Conservation (phyloP, 1,140 invertebrate species). For the Aphaenogaster rudis region DNA sequence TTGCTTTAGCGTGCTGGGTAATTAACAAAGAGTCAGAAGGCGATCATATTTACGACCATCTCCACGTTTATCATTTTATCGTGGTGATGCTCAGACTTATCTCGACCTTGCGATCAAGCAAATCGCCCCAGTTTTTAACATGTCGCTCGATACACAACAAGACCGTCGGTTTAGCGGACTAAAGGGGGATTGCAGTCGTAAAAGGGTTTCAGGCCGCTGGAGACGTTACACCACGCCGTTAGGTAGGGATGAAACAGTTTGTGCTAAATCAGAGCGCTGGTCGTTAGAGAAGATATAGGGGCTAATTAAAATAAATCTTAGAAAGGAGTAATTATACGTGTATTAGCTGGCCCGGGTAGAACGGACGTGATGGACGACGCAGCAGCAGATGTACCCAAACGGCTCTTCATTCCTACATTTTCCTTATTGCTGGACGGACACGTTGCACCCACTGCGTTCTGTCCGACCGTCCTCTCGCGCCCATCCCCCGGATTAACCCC, state of each 20-base stretch:
- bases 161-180: slow-evolving; percentile 40
- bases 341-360: slow-evolving; percentile 84
- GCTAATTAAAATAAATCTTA: slow-evolving; percentile 88
- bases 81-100: neutral
- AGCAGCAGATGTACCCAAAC: slow-evolving; percentile 87
- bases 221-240: slow-evolving; percentile 66
- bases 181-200: slow-evolving; percentile 53
- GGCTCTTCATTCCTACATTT: slow-evolving; percentile 87
- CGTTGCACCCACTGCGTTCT: slow-evolving; percentile 74
- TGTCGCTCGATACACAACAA: slow-evolving; percentile 46
- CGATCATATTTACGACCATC: neutral
- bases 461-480: slow-evolving; percentile 8
- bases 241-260: slow-evolving; percentile 81
- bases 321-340: slow-evolving; percentile 87
- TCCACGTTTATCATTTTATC: slow-evolving; percentile 3
- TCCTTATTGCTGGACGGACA: slow-evolving; percentile 84
- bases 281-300: slow-evolving; percentile 86
- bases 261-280: slow-evolving; percentile 84
- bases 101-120: slow-evolving; percentile 29
- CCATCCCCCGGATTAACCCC: slow-evolving; percentile 50
- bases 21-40: slow-evolving; percentile 29
- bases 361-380: slow-evolving; percentile 84
- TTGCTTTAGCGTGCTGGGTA: neutral
- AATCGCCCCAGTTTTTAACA: slow-evolving; percentile 45
- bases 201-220: slow-evolving; percentile 53